Conservation (phyloP, 2,888 invertebrate species). For the Phytoseiulus persimilis region DNA sequence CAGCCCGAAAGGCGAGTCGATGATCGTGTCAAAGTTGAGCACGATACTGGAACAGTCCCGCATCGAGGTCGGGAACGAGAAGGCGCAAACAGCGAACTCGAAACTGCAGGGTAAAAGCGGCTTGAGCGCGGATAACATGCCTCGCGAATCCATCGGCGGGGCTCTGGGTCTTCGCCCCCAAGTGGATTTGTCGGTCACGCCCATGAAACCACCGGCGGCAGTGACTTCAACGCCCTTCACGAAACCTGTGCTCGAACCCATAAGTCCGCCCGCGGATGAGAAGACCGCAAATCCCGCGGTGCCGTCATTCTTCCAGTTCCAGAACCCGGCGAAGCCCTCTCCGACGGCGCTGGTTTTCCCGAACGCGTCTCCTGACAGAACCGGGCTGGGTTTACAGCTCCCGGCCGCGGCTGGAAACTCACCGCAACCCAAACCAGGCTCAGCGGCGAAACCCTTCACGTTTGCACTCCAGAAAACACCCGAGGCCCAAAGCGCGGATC, state of each 20-base stretch:
- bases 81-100: too few relatives aligned
- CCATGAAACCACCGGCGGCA: not conserved
- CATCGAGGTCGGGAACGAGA: not conserved
- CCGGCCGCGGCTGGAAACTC: too few relatives aligned
- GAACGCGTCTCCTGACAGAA: not conserved
- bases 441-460: not conserved
- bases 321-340: not conserved
- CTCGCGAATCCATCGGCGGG: constrained; percentile 21
- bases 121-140: not conserved
- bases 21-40: constrained; percentile 18
- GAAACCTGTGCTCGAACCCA: not conserved
- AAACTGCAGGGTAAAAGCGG: not conserved
- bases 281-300: not conserved
- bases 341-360: not conserved
- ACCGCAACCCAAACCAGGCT: too few relatives aligned
- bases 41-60: constrained; percentile 25
- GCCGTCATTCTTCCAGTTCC: not conserved
- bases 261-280: not conserved
- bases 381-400: not conserved
- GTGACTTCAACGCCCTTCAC: not conserved
- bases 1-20: not conserved
- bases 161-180: not conserved
- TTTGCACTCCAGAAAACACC: not conserved
- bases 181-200: not conserved
- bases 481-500: not conserved